Evolutionary conservation across 1,140 invertebrate genomes (phyloP).

Genomic region (Kradibia gibbosae): DNA sequence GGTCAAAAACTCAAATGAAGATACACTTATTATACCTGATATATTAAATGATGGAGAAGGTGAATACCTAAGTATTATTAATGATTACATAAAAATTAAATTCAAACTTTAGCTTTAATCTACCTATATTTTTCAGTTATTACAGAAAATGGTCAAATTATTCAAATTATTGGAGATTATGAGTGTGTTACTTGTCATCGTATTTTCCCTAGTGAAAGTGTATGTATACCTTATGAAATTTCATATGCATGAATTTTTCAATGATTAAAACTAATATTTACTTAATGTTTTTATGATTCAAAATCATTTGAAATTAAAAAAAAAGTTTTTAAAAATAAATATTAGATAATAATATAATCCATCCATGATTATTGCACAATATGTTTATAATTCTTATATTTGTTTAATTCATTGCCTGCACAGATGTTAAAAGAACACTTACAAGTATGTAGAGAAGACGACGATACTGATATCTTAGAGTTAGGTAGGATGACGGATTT

Average conservation of each 20-base stretch:
- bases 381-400: not conserved
- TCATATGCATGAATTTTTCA: too few species aligned
- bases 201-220: slow-evolving; percentile 65
- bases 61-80: not conserved
- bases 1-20: slow-evolving; percentile 23
- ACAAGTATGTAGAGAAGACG: slow-evolving; percentile 68
- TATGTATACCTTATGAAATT: slow-evolving; percentile 53
- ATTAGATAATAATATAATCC: not conserved
- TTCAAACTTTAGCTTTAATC: not conserved
- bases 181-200: slow-evolving; percentile 69
- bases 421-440: slow-evolving; percentile 68
- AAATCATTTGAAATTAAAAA: not conserved
- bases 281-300: not conserved
- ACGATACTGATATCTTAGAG: slow-evolving; percentile 62
- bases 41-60: slow-evolving; percentile 39
- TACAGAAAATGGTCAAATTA: slow-evolving; percentile 60
- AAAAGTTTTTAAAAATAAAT: slow-evolving; percentile 13
- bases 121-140: slow-evolving; percentile 55
- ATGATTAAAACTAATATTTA: not conserved
- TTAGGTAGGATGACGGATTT: slow-evolving; percentile 61
- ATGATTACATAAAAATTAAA: not conserved
- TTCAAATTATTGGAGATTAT: slow-evolving; percentile 65
- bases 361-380: too few species aligned
- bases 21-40: slow-evolving; percentile 37
- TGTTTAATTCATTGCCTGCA: not conserved